A percentile compares a stretch with the other conserved stretches of the same genome.
phyloP scores from a whole-genome alignment of 1,140 invertebrate genomes.

The Dufourea novaeangliae region DNA sequence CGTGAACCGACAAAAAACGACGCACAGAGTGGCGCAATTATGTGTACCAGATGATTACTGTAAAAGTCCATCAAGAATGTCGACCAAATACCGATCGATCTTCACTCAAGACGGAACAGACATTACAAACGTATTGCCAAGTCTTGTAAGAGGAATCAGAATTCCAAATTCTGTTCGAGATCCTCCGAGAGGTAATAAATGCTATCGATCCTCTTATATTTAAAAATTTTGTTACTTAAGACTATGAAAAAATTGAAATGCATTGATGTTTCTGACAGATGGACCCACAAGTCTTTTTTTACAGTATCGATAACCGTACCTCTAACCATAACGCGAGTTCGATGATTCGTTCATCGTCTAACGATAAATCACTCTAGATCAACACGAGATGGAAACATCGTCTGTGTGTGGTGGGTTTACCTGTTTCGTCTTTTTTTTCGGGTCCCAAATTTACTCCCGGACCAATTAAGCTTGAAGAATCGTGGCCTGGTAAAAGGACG shows the following conservation, averaged over 20 bases:
- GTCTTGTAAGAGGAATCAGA: too few relatives aligned
- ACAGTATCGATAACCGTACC: too few relatives aligned
- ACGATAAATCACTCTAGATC: slow-evolving; percentile 45
- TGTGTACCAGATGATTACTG: slow-evolving; percentile 9
- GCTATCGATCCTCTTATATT: too few relatives aligned
- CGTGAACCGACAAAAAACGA: slow-evolving; percentile 13
- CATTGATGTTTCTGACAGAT: too few relatives aligned
- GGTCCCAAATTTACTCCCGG: slow-evolving; percentile 49
- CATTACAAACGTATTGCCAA: too few relatives aligned
- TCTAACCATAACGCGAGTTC: slow-evolving; percentile 41
- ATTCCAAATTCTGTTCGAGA: too few relatives aligned
- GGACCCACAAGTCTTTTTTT: too few relatives aligned
- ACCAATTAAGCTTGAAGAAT: slow-evolving; percentile 63
- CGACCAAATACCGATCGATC: slow-evolving; percentile 29
- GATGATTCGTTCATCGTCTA: slow-evolving; percentile 33
- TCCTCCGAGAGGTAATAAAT: too few relatives aligned
- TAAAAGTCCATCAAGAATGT: neutral
- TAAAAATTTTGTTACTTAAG: too few relatives aligned
- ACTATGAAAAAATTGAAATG: too few relatives aligned
- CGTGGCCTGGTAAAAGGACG: slow-evolving; percentile 47
- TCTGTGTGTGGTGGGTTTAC: slow-evolving; percentile 6
- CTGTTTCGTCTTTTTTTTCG: slow-evolving; percentile 55
- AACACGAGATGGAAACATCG: slow-evolving; percentile 28
- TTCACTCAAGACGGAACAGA: neutral
- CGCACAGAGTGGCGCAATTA: neutral